Conservation (phyloP, 2,113 vertebrate genomes). For the Sula dactylatra region DNA sequence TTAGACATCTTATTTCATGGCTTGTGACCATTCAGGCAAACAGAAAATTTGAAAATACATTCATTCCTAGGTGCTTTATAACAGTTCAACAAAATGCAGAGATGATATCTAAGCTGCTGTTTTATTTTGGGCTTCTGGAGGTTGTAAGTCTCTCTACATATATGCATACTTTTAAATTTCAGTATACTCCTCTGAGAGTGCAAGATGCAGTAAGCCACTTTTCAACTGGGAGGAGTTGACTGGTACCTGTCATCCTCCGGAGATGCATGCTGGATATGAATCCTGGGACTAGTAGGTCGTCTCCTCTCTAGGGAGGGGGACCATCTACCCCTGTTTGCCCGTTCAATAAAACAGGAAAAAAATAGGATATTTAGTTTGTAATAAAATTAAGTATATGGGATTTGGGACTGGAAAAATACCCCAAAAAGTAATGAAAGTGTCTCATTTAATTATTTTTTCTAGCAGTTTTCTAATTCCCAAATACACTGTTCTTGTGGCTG, state of each 20-base stretch:
- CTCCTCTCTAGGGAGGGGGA: conserved; percentile 93
- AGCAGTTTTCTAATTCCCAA: not conserved
- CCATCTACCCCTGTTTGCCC: conserved; percentile 83
- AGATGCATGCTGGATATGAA: conserved; percentile 97
- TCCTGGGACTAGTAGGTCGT: conserved; percentile 95
- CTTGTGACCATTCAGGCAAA: not conserved
- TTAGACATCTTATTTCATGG: not conserved
- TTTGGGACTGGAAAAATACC: conserved; percentile 72
- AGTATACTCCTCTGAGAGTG: conserved; percentile 18
- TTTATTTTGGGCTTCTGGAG: conserved; percentile 11
- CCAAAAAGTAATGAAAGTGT: conserved; percentile 49
- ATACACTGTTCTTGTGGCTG: not conserved
- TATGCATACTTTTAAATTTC: not conserved
- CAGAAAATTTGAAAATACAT: not conserved
- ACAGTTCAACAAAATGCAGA: not conserved
- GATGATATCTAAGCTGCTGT: not conserved
- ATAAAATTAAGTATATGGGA: conserved; percentile 60
- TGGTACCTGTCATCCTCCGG: conserved; percentile 97
- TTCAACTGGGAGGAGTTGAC: conserved; percentile 75
- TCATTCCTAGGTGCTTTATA: conserved; percentile 44
- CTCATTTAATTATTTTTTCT: not conserved
- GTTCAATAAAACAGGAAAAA: conserved; percentile 79
- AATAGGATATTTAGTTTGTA: conserved; percentile 75
- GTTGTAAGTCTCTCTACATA: not conserved
- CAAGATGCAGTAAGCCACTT: conserved; percentile 55